These are phyloP conservation scores for Epizoanthus stellaris DNA, from an alignment of 92 coral and sea anemone genomes.

Conservation along the genomic window DNA sequence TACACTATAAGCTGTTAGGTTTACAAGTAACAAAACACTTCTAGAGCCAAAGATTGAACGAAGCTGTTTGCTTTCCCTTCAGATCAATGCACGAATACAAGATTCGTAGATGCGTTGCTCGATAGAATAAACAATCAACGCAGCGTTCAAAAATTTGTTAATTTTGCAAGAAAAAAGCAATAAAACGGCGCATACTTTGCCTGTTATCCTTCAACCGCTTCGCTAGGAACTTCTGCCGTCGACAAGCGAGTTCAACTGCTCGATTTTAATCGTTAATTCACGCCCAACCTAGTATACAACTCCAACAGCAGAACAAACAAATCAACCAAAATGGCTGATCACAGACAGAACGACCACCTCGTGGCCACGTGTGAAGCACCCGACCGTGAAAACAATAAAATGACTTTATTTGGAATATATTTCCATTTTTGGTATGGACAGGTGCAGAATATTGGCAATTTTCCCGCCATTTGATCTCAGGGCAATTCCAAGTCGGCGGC, in stretches of 20 bases:
- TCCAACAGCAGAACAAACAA: constrained; percentile 22
- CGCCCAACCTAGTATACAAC: constrained; percentile 40
- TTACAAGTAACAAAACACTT: not conserved
- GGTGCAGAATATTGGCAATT: constrained; percentile 31
- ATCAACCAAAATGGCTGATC: constrained; percentile 57
- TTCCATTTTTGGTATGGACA: constrained; percentile 26
- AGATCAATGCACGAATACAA: constrained; percentile 8
- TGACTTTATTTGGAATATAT: constrained; percentile 40
- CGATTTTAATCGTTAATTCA: constrained; percentile 41
- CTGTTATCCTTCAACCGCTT: constrained; percentile 83
- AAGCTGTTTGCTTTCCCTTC: constrained; percentile 1
- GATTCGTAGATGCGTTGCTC: constrained; percentile 26
- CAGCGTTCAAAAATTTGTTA: constrained; percentile 4
- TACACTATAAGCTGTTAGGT: not conserved
- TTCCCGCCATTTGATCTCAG: constrained; percentile 23
- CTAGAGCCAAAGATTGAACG: not conserved
- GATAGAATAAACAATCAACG: constrained; percentile 4
- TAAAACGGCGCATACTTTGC: constrained; percentile 91
- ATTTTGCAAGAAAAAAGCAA: constrained; percentile 24
- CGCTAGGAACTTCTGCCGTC: constrained; percentile 63
- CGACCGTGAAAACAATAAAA: constrained; percentile 30
- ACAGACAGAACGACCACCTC: constrained; percentile 30
- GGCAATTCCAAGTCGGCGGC: too few relatives aligned
- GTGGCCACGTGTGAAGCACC: constrained; percentile 27
- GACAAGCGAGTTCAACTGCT: constrained; percentile 38